phyloP scores from a whole-genome alignment of 2,113 vertebrate genomes.

The Alligator mississippiensis region DNA sequence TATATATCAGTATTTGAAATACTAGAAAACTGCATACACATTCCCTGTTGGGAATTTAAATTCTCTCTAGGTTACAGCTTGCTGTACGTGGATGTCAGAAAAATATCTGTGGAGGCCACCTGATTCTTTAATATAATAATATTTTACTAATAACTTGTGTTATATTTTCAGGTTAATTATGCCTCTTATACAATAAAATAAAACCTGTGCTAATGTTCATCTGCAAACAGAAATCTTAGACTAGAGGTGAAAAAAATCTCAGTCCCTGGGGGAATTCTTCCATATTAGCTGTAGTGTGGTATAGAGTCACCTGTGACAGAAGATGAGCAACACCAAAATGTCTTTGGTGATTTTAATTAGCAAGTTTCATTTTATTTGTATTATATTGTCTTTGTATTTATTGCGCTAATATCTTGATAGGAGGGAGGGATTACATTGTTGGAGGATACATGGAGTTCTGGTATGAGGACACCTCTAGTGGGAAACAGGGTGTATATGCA shows the following conservation, averaged over 20 bases:
- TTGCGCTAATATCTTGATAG: not conserved
- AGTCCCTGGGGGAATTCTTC: not conserved
- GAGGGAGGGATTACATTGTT: not conserved
- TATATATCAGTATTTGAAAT: not conserved
- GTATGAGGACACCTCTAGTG: accelerated
- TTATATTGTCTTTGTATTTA: not conserved
- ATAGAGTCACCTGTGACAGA: accelerated
- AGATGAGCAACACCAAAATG: accelerated
- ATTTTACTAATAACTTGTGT: not conserved
- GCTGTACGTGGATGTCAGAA: not conserved
- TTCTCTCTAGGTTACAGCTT: not conserved
- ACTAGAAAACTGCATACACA: not conserved
- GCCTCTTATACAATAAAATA: not conserved
- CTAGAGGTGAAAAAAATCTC: not conserved
- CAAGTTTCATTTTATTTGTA: not conserved
- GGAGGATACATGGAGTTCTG: not conserved
- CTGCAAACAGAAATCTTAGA: not conserved
- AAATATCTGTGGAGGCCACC: not conserved
- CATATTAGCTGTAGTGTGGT: not conserved
- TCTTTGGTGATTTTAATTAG: accelerated
- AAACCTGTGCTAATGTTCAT: not conserved
- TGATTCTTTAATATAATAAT: not conserved
- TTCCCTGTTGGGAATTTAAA: not conserved
- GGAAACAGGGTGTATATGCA: not conserved
- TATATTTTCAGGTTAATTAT: not conserved